phyloP scores from a whole-genome alignment of 2,797 vertebrate species.

The Poeciliopsis paucimaculata region DNA sequence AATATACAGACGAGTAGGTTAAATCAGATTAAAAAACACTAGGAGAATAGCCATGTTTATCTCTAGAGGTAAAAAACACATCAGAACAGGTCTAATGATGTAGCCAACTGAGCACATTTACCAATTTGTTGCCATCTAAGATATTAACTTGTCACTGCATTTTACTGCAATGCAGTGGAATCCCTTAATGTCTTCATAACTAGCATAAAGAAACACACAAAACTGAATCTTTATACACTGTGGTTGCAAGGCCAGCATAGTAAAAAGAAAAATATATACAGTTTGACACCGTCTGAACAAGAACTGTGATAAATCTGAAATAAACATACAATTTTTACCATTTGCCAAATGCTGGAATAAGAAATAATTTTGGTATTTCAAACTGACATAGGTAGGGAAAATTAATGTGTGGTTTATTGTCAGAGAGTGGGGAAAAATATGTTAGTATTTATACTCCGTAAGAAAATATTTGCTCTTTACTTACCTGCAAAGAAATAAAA shows the following conservation, averaged over 20 bases:
- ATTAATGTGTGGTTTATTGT: not conserved
- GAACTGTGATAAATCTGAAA: not conserved
- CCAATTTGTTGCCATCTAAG: not conserved
- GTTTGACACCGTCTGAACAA: not conserved
- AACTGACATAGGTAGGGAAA: not conserved
- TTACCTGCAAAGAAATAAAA: not conserved
- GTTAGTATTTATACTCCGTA: not conserved
- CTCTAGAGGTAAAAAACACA: not conserved
- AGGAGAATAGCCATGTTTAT: not conserved
- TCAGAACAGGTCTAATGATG: not conserved
- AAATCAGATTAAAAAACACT: not conserved
- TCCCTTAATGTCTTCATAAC: not conserved
- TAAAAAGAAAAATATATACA: not conserved
- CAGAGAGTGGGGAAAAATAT: not conserved
- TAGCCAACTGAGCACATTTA: not conserved
- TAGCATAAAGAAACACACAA: not conserved
- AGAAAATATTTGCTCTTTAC: not conserved
- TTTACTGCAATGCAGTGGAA: not conserved
- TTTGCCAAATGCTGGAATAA: not conserved
- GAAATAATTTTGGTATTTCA: not conserved
- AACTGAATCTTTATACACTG: not conserved
- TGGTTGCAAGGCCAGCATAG: not conserved
- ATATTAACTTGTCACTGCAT: not conserved
- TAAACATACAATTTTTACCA: not conserved
- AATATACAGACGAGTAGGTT: not conserved